Base-by-base conservation (phyloP, 2,888 invertebrate species). In the Pseudanteris insignis region DNA sequence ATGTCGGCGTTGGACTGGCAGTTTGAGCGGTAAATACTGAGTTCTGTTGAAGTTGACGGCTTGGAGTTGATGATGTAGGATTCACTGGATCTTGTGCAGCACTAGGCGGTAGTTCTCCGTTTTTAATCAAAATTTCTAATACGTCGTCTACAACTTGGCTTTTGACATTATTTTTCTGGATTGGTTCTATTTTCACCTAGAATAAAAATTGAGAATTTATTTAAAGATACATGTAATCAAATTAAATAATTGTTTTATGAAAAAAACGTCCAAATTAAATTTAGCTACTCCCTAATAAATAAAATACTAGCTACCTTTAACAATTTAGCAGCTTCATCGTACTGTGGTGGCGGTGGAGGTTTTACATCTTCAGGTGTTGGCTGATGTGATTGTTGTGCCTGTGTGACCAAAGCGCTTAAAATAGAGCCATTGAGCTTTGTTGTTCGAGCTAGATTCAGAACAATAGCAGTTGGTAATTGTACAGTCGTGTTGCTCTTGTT, bases 71-170 rank as follows among this genome's bases (percentile, higher is more conserved):
- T 18, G 18, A 18, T 1, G 83, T 81, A 15, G 88, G 84, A 14
- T 86, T 84, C 61, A 85, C 77, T 64, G 87, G 87, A 69, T 88
- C 88, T 68, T 89, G 87, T 1, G 92, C 94, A 0, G 93, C 93
- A 69, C 93, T 93, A 5, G 94, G 89, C 1, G 95, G 93, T 51
- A 96, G 80, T 75, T 96, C 96, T 7, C 96, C 96, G 77, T 93
- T 94, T 74, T 94, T 91, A 32, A 96, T 94, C 8, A 96, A 85
- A 67, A 96, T 94, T 76, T 96, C 95, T 46, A 96, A 82, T 0
- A 96, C 94, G 79, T 96, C 96, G 74, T 94, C 93, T 72, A 94
- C 90, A 46, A 89, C 89, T 77, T 92, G 90, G 72, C 91, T 91
- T 75, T 89, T 88, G 15, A 79, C 73, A 48, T 78, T 74, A 51